Evolutionary conservation across 1,140 invertebrate genomes (phyloP).

Genomic region (Coenobita brevimanus): DNA sequence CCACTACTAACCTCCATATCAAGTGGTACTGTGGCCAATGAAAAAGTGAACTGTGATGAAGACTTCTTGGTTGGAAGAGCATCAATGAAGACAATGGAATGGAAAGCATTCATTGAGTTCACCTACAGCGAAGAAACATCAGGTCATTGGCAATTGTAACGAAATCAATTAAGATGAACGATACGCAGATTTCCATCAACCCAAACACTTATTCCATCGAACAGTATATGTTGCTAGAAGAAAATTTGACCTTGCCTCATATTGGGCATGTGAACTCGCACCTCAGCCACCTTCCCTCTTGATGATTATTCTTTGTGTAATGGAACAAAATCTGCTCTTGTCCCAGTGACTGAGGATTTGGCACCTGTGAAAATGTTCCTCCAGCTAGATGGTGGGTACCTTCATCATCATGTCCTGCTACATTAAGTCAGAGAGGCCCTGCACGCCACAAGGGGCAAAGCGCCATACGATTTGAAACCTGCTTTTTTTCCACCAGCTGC

Average conservation of each 20-base stretch:
- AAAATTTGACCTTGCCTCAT: constrained; percentile 16
- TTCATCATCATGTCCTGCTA: constrained; percentile 18
- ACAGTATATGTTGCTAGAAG: constrained; percentile 18
- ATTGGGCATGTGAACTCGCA: constrained; percentile 19
- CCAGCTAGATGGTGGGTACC: not conserved
- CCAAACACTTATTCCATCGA: constrained; percentile 37
- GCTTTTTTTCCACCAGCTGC: too few species aligned
- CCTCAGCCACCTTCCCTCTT: constrained; percentile 17
- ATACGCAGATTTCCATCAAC: not conserved
- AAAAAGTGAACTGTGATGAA: constrained; percentile 6
- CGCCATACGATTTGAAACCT: too few species aligned
- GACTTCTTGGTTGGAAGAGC: not conserved
- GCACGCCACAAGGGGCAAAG: too few species aligned
- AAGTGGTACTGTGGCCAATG: constrained; percentile 1
- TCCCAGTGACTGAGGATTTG: constrained; percentile 1
- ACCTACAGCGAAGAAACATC: constrained; percentile 15
- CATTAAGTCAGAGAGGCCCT: constrained; percentile 47
- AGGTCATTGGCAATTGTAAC: constrained; percentile 10
- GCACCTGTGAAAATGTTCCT: constrained; percentile 27
- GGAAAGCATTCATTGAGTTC: constrained; percentile 7
- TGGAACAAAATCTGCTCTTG: not conserved
- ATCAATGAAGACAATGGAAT: constrained; percentile 7
- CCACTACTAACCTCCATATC: not conserved
- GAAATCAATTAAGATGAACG: constrained; percentile 7
- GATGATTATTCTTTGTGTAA: constrained; percentile 15